Percentiles rank a stretch among this genome's conserved stretches.
phyloP scores from a whole-genome alignment of 2,113 vertebrate genomes.

The Pygoscelis adeliae region DNA sequence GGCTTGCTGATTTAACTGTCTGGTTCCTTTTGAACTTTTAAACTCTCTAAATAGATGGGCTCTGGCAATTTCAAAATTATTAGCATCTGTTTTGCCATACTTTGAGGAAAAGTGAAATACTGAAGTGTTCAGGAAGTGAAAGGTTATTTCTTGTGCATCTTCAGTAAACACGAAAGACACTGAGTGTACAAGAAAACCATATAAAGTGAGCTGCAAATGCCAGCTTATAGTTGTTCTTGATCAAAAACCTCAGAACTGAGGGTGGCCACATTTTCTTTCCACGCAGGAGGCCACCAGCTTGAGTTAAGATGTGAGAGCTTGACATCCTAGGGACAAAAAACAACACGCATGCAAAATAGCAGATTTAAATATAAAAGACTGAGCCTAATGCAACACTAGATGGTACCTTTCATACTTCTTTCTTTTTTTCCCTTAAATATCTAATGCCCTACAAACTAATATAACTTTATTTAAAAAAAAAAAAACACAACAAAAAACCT shows the following conservation, averaged over 20 bases:
- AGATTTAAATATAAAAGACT: neutral
- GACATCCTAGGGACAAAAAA: neutral
- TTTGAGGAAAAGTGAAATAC: constrained; percentile 27
- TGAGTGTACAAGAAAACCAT: neutral
- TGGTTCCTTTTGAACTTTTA: constrained; percentile 12
- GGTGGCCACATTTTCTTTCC: neutral
- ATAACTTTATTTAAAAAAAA: neutral
- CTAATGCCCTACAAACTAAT: neutral
- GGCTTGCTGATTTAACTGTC: neutral
- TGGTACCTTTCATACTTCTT: neutral
- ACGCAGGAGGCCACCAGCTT: neutral
- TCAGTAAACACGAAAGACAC: neutral
- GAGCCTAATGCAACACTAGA: neutral
- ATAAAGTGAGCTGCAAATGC: neutral
- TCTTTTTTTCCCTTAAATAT: neutral
- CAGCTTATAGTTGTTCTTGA: neutral
- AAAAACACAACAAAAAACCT: neutral
- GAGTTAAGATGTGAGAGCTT: neutral
- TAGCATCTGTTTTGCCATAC: neutral
- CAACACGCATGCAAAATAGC: neutral
- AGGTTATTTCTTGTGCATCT: constrained; percentile 21
- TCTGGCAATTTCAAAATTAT: constrained; percentile 9
- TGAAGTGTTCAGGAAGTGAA: constrained; percentile 33
- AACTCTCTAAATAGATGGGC: constrained; percentile 15
- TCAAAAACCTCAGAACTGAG: neutral